A percentile compares a stretch with the other conserved stretches of the same genome.
These are phyloP conservation scores for Drosophila testacea DNA, from an alignment of 2,888 invertebrate species.

Conservation along the genomic window DNA sequence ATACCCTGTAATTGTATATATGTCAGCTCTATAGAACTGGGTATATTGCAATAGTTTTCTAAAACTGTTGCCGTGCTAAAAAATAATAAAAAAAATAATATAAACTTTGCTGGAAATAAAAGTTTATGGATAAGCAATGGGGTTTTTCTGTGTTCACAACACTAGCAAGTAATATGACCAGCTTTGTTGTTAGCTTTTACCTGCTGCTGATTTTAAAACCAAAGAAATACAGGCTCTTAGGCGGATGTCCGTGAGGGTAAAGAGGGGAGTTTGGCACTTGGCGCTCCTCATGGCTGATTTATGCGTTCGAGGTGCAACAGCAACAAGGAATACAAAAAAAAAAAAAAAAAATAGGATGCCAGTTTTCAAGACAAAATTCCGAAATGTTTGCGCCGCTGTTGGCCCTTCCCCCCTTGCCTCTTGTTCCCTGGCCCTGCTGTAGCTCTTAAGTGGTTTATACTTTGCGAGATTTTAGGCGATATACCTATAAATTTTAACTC, in stretches of 20 bases:
- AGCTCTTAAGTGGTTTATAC: conserved; percentile 73
- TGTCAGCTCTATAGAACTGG: neutral
- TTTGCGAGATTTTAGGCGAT: conserved; percentile 76
- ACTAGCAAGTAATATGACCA: conserved; percentile 46
- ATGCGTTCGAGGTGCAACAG: conserved; percentile 63
- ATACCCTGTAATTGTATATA: conserved; percentile 28
- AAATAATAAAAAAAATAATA: conserved; percentile 65
- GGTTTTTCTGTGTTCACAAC: conserved; percentile 15
- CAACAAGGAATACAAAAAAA: conserved; percentile 29
- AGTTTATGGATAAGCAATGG: conserved; percentile 43
- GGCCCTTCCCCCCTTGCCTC: conserved; percentile 11
- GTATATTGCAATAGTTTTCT: conserved; percentile 3
- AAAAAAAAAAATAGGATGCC: conserved; percentile 18
- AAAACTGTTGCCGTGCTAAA: conserved; percentile 58
- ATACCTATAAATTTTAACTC: conserved; percentile 80
- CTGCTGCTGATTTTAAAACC: conserved; percentile 50
- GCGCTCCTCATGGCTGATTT: conserved; percentile 69
- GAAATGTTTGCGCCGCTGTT: conserved; percentile 48
- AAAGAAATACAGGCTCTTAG: conserved; percentile 45
- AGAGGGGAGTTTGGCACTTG: conserved; percentile 46
- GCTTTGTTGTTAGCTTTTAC: conserved; percentile 35
- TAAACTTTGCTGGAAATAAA: conserved; percentile 61
- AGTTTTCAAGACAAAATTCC: conserved; percentile 48
- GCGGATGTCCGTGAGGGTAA: neutral
- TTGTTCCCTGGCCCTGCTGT: neutral